phyloP scores from a whole-genome alignment of 2,113 vertebrate species.

The Thinocorus orbignyianus region DNA sequence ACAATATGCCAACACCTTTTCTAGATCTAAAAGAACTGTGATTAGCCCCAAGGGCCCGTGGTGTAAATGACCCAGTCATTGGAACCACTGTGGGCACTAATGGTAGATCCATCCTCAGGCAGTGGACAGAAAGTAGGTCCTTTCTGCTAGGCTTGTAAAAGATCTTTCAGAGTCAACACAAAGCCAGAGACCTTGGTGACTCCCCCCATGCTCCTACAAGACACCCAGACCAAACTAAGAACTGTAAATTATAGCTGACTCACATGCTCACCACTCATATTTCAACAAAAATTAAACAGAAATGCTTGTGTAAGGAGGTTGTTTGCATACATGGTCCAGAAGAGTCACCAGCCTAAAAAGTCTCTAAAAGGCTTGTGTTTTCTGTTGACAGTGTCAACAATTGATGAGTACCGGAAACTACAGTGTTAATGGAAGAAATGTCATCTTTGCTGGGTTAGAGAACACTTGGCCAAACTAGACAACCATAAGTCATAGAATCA shows the following conservation, averaged over 20 bases:
- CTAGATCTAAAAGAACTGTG: neutral
- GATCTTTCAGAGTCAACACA: neutral
- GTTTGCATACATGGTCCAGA: neutral
- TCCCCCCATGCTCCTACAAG: neutral
- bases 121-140: neutral
- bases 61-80: neutral
- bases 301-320: neutral
- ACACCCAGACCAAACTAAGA: neutral
- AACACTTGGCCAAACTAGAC: no score
- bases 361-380: neutral
- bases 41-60: accelerated
- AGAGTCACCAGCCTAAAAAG: neutral
- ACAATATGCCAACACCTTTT: neutral
- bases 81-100: neutral
- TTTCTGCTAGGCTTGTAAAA: neutral
- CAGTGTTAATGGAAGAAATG: neutral
- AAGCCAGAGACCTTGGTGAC: neutral
- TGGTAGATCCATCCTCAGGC: accelerated
- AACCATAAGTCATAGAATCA: no score
- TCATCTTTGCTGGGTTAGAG: no score
- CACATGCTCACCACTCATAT: neutral
- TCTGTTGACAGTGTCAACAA: neutral
- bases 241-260: neutral
- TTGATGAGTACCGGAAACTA: neutral
- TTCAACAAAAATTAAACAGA: neutral